Evolutionary conservation across 2,888 invertebrate species (phyloP).

Genomic region (Pilophorus perplexus): DNA sequence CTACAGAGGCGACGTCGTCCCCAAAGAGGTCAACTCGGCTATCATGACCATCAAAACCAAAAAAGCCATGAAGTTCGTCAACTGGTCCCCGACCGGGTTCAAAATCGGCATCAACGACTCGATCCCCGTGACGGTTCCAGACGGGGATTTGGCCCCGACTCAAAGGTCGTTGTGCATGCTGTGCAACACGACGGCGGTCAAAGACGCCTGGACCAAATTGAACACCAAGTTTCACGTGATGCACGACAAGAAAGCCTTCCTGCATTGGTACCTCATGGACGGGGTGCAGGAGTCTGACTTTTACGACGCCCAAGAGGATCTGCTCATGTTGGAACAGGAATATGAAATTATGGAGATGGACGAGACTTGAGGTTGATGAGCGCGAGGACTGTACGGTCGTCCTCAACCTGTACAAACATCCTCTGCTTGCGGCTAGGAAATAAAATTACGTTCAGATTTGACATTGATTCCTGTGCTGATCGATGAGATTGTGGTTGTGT

Average conservation of each 20-base stretch:
- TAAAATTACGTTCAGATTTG: too few species aligned
- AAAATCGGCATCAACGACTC: conserved; percentile 63
- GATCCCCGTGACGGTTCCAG: conserved; percentile 66
- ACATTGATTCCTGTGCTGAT: too few species aligned
- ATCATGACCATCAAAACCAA: conserved; percentile 75
- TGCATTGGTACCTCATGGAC: conserved; percentile 66
- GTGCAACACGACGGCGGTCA: conserved; percentile 70
- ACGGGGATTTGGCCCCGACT: conserved; percentile 56
- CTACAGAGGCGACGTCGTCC: conserved; percentile 87
- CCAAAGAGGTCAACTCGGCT: conserved; percentile 83
- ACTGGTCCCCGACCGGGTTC: conserved; percentile 92
- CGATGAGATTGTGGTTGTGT: too few species aligned
- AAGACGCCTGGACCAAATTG: conserved; percentile 61
- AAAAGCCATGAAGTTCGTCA: conserved; percentile 79
- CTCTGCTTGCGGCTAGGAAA: too few species aligned
- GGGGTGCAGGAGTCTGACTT: conserved; percentile 58
- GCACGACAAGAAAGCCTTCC: conserved; percentile 62
- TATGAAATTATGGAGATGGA: conserved; percentile 25
- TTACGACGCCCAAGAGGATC: conserved; percentile 39
- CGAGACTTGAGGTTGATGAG: too few species aligned
- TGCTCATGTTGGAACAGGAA: conserved; percentile 41
- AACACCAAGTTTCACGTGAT: conserved; percentile 62
- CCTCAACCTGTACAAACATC: too few species aligned
- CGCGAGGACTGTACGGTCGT: too few species aligned
- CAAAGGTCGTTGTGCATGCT: conserved; percentile 68